These are phyloP conservation scores for Mantis religiosa DNA, from an alignment of 2,888 invertebrate species.

Conservation along the genomic window DNA sequence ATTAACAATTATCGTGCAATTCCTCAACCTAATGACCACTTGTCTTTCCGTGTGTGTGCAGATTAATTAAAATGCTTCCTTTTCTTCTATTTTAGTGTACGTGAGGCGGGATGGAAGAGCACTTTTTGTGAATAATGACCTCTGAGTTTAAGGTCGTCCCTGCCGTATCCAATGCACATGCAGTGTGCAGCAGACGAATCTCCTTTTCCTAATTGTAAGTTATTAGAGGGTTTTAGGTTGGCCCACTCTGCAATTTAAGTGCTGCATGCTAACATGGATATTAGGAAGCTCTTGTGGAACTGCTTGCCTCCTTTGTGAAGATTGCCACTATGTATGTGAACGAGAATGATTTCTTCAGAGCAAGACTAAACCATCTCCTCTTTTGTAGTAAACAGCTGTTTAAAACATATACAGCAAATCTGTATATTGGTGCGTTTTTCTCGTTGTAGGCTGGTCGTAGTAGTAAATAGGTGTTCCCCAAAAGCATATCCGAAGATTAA, in stretches of 20 bases:
- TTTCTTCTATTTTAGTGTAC: background rate
- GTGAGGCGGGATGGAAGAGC: background rate
- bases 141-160: background rate
- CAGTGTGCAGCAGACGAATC: background rate
- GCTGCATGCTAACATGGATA: background rate
- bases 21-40: background rate
- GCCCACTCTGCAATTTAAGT: background rate
- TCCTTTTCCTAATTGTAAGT: background rate
- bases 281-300: background rate
- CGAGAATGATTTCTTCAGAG: background rate
- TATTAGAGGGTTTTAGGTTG: background rate
- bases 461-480: no score
- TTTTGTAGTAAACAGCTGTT: no score
- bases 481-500: no score
- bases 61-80: background rate
- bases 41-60: background rate
- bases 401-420: no score
- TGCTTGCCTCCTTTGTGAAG: background rate
- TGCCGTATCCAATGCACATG: background rate
- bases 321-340: background rate
- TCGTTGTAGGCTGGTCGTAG: no score
- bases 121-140: background rate
- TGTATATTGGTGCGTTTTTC: no score
- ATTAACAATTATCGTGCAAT: background rate
- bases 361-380: background rate